These are phyloP conservation scores for Sebastes cheni DNA, from an alignment of 2,797 vertebrate species.

Conservation along the genomic window DNA sequence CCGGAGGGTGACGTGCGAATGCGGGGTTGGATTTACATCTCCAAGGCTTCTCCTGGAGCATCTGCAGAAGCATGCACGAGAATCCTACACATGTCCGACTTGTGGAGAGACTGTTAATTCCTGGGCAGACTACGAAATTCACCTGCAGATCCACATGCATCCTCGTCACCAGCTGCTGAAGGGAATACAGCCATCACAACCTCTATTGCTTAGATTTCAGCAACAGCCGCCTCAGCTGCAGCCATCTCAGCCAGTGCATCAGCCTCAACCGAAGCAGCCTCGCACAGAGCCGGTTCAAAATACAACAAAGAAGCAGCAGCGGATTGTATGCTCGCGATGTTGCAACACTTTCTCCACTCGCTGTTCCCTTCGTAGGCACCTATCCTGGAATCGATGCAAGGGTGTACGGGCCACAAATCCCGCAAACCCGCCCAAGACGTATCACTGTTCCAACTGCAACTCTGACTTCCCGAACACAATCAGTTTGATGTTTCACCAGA, in stretches of 20 bases:
- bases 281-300: constrained; percentile 1
- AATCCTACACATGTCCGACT: constrained; percentile 83
- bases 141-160: constrained; percentile 82
- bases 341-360: constrained; percentile 78
- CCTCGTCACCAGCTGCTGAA: constrained; percentile 68
- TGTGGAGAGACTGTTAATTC: constrained; percentile 84
- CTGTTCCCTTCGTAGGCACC: constrained; percentile 79
- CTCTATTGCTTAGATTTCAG: constrained; percentile 71
- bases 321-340: constrained; percentile 71
- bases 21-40: constrained; percentile 82
- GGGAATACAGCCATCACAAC: constrained; percentile 64
- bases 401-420: constrained; percentile 48
- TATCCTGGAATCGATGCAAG: constrained; percentile 79
- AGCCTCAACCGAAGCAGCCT: constrained; percentile 39
- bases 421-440: constrained; percentile 52
- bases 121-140: constrained; percentile 84
- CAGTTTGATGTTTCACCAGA: constrained; percentile 80
- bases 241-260: constrained; percentile 20
- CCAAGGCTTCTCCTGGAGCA: constrained; percentile 84
- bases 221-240: constrained; percentile 34
- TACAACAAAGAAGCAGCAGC: constrained; percentile 55
- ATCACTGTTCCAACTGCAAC: constrained; percentile 78
- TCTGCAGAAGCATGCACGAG: constrained; percentile 83
- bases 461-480: constrained; percentile 75
- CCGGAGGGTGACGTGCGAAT: constrained; percentile 84